These are phyloP conservation scores for Mesocentrotus franciscanus DNA, from an alignment of 53 echinoderm and acorn worm genomes.

Conservation along the genomic window DNA sequence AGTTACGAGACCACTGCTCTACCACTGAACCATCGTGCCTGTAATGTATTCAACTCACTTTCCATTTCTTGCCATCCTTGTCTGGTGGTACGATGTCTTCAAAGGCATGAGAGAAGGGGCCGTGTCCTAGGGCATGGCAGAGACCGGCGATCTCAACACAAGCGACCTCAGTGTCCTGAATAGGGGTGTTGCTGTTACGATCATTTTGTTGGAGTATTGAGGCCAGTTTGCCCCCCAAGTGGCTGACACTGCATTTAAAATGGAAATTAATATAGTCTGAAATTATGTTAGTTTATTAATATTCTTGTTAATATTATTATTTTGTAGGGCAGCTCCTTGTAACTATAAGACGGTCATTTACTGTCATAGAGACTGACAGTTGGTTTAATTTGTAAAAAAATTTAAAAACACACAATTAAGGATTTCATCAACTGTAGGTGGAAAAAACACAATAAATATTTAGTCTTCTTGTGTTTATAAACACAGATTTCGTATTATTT, in stretches of 20 bases:
- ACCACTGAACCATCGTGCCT: too few relatives aligned
- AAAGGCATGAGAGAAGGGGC: slow-evolving; percentile 55
- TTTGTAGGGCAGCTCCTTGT: too few relatives aligned
- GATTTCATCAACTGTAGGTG: too few relatives aligned
- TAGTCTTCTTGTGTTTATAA: too few relatives aligned
- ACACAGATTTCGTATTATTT: too few relatives aligned
- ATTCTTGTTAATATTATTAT: too few relatives aligned
- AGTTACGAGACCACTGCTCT: too few relatives aligned
- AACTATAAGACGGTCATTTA: too few relatives aligned
- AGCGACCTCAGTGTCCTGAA: slow-evolving; percentile 36
- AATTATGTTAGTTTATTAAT: neutral
- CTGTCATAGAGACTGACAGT: too few relatives aligned
- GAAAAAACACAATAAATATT: too few relatives aligned
- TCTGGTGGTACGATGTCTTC: slow-evolving; percentile 12
- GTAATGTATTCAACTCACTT: neutral
- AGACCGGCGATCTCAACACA: slow-evolving; percentile 60
- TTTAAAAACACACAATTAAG: too few relatives aligned
- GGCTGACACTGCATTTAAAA: slow-evolving; percentile 14
- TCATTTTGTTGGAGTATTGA: neutral
- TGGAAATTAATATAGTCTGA: neutral
- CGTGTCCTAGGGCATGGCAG: slow-evolving; percentile 57
- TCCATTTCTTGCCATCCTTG: slow-evolving; percentile 43
- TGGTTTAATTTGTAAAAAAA: too few relatives aligned
- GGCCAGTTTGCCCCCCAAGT: slow-evolving; percentile 27
- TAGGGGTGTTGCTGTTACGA: neutral